Conservation (phyloP, 2,797 vertebrate species). For the Thamnophis elegans region DNA sequence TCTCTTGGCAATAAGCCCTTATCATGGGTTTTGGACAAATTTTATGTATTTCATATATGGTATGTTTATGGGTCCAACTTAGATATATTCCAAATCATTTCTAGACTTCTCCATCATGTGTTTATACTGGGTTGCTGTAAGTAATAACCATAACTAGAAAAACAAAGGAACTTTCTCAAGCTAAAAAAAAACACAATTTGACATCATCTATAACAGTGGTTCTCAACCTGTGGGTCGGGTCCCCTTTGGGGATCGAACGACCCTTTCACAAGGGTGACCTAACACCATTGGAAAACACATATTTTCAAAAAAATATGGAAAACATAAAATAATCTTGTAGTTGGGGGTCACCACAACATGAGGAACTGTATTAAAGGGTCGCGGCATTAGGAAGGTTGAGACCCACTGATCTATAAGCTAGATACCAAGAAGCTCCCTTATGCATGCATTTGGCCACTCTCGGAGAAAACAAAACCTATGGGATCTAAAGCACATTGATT, state of each 20-base stretch:
- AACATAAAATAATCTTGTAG: too few relatives aligned
- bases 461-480: background rate
- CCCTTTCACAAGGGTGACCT: too few relatives aligned
- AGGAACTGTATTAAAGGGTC: too few relatives aligned
- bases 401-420: background rate
- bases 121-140: background rate
- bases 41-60: background rate
- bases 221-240: too few relatives aligned
- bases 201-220: background rate
- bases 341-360: too few relatives aligned
- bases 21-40: background rate
- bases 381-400: too few relatives aligned
- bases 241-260: too few relatives aligned
- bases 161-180: background rate
- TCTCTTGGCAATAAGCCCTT: background rate
- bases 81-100: background rate
- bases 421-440: background rate
- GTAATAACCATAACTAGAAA: background rate
- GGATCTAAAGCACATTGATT: background rate
- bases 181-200: background rate
- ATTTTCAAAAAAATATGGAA: too few relatives aligned
- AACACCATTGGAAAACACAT: too few relatives aligned
- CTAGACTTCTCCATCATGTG: background rate
- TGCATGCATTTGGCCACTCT: background rate
- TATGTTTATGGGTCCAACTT: background rate